Base-by-base conservation (phyloP, 2,888 invertebrate species). In the Pristionchus arcanus region DNA sequence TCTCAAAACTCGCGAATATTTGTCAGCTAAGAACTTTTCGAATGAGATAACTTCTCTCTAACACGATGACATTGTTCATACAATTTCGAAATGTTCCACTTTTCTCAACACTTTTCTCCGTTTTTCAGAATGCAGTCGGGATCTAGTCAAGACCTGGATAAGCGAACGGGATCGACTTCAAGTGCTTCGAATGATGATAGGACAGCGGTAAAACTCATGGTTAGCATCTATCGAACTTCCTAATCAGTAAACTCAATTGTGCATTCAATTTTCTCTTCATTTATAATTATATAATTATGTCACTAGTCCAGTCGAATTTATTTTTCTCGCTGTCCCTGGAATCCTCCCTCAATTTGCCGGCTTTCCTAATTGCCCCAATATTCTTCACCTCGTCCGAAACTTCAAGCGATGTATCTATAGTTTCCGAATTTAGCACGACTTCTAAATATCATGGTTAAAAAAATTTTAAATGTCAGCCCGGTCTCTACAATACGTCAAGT, bases 401-500 rank as follows among this genome's bases (percentile, higher is more conserved):
- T 25, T 5, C 19, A 21, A 34, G 3, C 1, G 13, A 49, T 49
- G 42, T 68, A 19, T 37, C 42, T 77, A 71, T 55, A 53, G 49
- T 49, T n/a, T 49, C 83, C 9, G 28, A 77, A 34, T 21, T 49
- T 49, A 49, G 42, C 4, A 3, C n/a, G n/a, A 49, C 13, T 9
- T 49, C 42, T 7, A n/a, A n/a, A n/a, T n/a, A 49, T 49, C 11
- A 49, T 55, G 11, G 28, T 28, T 2, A 42, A 42, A 9, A 25
- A 37, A 21, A 2, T 21, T 42, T 34, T 7, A 37, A 19, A n/a
- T 55, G 28, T 21, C 87, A 88, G 87, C 87, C 87, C 34, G 87
- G 87, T 4, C 87, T 88, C 55, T 88, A 63, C 87, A 88, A 88
- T 28, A 88, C 87, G 2, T 74, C 87, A 19, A 88, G 34, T 34